These are phyloP conservation scores for Eidolon helvum DNA, from an alignment of 2,113 vertebrate genomes.

Conservation along the genomic window DNA sequence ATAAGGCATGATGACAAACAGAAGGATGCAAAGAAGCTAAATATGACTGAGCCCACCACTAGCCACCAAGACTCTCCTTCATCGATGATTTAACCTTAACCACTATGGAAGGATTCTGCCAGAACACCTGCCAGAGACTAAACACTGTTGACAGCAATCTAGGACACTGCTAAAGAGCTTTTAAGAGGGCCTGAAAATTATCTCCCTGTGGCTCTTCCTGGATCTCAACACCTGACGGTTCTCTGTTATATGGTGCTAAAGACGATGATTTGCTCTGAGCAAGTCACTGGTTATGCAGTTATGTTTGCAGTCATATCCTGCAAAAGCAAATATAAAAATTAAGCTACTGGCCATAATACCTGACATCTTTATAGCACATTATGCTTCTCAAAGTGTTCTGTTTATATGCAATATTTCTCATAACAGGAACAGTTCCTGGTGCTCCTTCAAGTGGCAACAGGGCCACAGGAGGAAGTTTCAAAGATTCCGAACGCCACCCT, in stretches of 20 bases:
- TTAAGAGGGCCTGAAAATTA: not conserved
- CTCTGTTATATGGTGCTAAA: not conserved
- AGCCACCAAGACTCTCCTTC: not conserved
- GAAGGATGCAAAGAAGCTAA: not conserved
- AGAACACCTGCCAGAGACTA: not conserved
- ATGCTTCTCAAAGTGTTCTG: not conserved
- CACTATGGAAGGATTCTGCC: not conserved
- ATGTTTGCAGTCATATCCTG: not conserved
- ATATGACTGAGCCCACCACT: not conserved
- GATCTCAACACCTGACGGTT: not conserved
- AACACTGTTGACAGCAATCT: not conserved
- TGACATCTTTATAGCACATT: not conserved
- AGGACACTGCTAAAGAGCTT: not conserved
- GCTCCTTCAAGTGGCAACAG: not conserved
- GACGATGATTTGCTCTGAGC: not conserved
- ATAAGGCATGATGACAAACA: not conserved
- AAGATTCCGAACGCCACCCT: not conserved
- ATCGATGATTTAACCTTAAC: not conserved
- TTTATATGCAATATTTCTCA: not conserved
- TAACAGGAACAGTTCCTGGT: not conserved
- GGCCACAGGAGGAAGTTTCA: not conserved
- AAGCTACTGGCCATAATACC: not conserved
- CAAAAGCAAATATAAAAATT: not conserved
- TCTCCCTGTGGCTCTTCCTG: not conserved
- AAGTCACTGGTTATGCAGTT: not conserved